phyloP scores from a whole-genome alignment of 2,113 vertebrate genomes.

The Carlito syrichta region DNA sequence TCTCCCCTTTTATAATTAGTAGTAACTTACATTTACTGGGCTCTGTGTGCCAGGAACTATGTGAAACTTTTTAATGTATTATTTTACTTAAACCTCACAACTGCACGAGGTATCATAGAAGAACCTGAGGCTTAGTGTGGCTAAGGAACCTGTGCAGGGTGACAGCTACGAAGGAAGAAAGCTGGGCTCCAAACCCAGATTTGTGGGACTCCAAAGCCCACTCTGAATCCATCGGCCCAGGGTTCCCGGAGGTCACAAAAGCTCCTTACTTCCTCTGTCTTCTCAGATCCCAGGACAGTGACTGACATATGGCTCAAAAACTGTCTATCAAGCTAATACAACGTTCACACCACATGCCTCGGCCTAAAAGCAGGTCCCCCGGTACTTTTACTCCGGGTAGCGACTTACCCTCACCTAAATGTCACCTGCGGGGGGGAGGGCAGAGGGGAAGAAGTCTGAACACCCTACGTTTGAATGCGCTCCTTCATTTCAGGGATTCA shows the following conservation, averaged over 20 bases:
- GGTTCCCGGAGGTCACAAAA: not conserved
- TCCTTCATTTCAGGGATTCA: not conserved
- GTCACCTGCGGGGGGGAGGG: not conserved
- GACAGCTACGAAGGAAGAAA: not conserved
- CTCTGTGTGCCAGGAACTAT: not conserved
- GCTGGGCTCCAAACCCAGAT: not conserved
- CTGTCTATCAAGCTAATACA: not conserved
- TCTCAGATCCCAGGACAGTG: not conserved
- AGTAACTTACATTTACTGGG: not conserved
- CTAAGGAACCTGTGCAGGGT: not conserved
- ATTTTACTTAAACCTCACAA: not conserved
- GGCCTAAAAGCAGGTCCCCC: not conserved
- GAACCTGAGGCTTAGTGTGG: not conserved
- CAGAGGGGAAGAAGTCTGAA: not conserved
- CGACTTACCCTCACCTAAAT: not conserved
- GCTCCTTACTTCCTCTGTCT: not conserved
- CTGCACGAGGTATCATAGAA: no score
- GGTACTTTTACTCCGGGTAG: not conserved
- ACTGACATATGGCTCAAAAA: conserved; percentile 21
- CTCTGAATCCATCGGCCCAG: not conserved
- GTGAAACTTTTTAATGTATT: conserved; percentile 18
- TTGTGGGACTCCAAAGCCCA: not conserved
- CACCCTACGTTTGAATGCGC: not conserved
- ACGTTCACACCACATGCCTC: not conserved
- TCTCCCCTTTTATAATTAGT: not conserved